These are phyloP conservation scores for Drosophila emarginata DNA, from an alignment of 2,888 invertebrate genomes.

Conservation along the genomic window DNA sequence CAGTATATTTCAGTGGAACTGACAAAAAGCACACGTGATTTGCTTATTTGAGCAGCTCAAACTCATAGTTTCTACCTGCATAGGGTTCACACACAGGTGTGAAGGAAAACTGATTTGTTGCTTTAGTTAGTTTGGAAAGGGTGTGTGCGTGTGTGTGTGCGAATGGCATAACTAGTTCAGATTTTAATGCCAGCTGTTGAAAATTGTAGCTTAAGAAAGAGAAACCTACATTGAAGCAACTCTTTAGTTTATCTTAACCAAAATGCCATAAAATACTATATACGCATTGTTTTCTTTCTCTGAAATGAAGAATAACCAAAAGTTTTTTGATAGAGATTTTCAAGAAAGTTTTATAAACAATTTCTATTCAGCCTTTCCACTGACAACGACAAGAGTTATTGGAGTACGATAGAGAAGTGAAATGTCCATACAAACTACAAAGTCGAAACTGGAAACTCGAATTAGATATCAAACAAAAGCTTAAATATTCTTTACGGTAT, in stretches of 20 bases:
- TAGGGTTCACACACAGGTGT: conserved; percentile 38
- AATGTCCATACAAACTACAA: conserved; percentile 9
- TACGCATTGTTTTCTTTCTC: background rate
- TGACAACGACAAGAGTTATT: conserved; percentile 8
- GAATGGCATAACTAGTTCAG: conserved; percentile 46
- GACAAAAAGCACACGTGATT: conserved; percentile 66
- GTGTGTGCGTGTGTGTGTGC: conserved; percentile 18
- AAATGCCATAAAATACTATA: background rate
- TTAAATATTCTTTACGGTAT: conserved; percentile 36
- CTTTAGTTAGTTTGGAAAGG: conserved; percentile 16
- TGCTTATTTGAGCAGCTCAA: conserved; percentile 54
- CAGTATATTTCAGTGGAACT: conserved; percentile 37
- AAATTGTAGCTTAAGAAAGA: conserved; percentile 23
- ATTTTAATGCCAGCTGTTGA: conserved; percentile 40
- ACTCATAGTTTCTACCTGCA: background rate
- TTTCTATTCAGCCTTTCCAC: conserved; percentile 19
- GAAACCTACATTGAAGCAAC: background rate
- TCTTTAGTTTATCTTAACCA: background rate
- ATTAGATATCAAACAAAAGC: conserved; percentile 42
- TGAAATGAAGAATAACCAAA: background rate
- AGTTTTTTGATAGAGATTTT: background rate
- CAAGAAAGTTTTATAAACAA: background rate
- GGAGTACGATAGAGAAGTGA: background rate
- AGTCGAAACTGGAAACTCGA: conserved; percentile 30
- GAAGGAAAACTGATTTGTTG: conserved; percentile 49